Conservation (phyloP, 2,797 vertebrate species). For the Myotis pilosus region DNA sequence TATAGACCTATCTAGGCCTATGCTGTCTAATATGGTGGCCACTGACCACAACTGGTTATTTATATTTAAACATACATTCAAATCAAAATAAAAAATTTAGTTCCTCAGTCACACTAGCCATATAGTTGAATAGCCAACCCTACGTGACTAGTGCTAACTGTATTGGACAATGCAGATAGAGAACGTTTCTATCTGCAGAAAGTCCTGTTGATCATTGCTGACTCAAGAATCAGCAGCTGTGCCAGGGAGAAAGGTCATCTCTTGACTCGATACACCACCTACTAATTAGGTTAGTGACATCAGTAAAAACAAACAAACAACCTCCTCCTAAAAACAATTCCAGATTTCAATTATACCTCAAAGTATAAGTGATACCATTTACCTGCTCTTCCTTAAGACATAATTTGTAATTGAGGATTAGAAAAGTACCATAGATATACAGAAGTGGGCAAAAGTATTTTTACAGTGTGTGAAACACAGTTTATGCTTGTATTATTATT, state of each 20-base stretch:
- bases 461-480: not conserved
- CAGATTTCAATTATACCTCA: not conserved
- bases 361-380: not conserved
- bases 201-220: not conserved
- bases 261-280: not conserved
- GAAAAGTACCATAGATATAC: not conserved
- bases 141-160: not conserved
- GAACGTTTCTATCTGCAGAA: not conserved
- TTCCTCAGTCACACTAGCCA: not conserved
- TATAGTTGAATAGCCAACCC: not conserved
- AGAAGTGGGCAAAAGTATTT: not conserved
- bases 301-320: not conserved
- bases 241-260: too few relatives aligned
- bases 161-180: not conserved
- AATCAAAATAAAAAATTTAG: not conserved
- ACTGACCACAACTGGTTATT: not conserved
- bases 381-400: not conserved
- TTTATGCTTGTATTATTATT: not conserved
- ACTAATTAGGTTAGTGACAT: not conserved
- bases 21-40: not conserved
- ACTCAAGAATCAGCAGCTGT: not conserved
- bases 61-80: constrained; percentile 16
- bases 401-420: not conserved
- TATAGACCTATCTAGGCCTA: not conserved
- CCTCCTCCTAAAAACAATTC: not conserved